Percentiles rank a stretch among this genome's conserved stretches.
Evolutionary conservation across 2,888 invertebrate genomes (phyloP).

Genomic region (Caenorhabditis sp.): DNA sequence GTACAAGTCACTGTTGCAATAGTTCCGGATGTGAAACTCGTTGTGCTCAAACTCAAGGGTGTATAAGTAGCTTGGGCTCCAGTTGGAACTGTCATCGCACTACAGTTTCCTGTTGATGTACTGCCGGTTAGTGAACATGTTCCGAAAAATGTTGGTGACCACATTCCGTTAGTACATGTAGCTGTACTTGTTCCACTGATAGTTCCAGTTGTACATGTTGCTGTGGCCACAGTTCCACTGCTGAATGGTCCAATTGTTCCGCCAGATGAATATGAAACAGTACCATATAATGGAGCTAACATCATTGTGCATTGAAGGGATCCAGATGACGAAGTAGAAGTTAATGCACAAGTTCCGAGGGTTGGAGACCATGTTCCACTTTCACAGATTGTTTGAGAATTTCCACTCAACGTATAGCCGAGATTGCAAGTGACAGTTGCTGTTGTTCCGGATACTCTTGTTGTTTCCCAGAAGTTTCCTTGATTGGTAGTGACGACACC

Average conservation of each 20-base stretch:
- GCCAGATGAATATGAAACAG: slow-evolving; percentile 33
- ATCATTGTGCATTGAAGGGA: slow-evolving; percentile 29
- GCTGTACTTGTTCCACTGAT: slow-evolving; percentile 30
- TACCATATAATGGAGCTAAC: slow-evolving; percentile 36
- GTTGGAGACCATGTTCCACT: not conserved
- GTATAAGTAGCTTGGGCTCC: slow-evolving; percentile 35
- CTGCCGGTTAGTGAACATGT: slow-evolving; percentile 26
- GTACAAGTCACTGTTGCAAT: slow-evolving; percentile 38
- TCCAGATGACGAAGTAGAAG: not conserved
- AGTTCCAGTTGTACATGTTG: slow-evolving; percentile 45
- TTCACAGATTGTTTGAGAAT: not conserved
- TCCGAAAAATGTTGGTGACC: slow-evolving; percentile 37
- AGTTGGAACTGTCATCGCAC: slow-evolving; percentile 22
- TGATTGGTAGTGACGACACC: slow-evolving; percentile 7
- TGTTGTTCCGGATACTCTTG: not conserved
- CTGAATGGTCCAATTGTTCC: slow-evolving; percentile 44
- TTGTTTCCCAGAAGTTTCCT: slow-evolving; percentile 1
- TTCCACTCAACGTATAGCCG: slow-evolving; percentile 8
- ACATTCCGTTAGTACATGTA: slow-evolving; percentile 46
- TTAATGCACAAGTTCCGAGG: not conserved
- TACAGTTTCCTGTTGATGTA: slow-evolving; percentile 17
- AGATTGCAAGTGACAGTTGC: slow-evolving; percentile 5
- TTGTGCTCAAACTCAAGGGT: slow-evolving; percentile 27
- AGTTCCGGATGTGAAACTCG: slow-evolving; percentile 37
- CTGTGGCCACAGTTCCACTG: slow-evolving; percentile 47